Base-by-base conservation (phyloP, 1,140 invertebrate genomes). In the Drosophila prosaltans region DNA sequence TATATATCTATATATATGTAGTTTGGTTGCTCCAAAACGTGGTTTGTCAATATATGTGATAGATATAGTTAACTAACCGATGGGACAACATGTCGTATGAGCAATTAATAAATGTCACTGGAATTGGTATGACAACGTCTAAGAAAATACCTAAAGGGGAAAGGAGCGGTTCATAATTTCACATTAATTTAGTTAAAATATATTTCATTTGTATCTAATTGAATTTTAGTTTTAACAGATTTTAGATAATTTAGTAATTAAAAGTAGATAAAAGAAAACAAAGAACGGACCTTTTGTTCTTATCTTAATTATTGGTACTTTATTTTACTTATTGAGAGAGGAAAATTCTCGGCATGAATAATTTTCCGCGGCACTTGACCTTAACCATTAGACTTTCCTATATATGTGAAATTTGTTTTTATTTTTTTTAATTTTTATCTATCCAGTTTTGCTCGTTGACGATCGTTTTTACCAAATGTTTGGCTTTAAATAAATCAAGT, bases 401-500 rank as follows among this genome's bases (percentile, higher is more conserved):
- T 45, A 45, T 21, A 30, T 30, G 3, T 45, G 2, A 3, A 45
- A 45, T 48, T 10, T 48, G 16, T 48, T 48, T 48, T 48, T 36
- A 4, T 36, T 36, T 72, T 60, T 61, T 51, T 41, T 39, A 64
- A 76, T 77, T 65, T 77, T 68, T 77, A 70, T 75, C 28, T 63
- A 51, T 26, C 21, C 45, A 51, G 36, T 51, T 51, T n/a, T 59
- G 10, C 36, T 41, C 16, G 16, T 16, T 55, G 43, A 66, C 39
- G 69, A 67, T 74, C 81, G 74, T 65, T 57, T 57, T 85, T 72
- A 83, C 68, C 79, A 78, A 82, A 81, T 81, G 68, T 59, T 81
- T 72, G 65, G 61, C 74, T 82, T 72, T 82, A 88, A 85, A 85
- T 85, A 85, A 85, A 85, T 88, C 83, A 86, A 88, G 82, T 88